These are phyloP conservation scores for Platyura marginata DNA, from an alignment of 1,140 invertebrate genomes.

Conservation along the genomic window DNA sequence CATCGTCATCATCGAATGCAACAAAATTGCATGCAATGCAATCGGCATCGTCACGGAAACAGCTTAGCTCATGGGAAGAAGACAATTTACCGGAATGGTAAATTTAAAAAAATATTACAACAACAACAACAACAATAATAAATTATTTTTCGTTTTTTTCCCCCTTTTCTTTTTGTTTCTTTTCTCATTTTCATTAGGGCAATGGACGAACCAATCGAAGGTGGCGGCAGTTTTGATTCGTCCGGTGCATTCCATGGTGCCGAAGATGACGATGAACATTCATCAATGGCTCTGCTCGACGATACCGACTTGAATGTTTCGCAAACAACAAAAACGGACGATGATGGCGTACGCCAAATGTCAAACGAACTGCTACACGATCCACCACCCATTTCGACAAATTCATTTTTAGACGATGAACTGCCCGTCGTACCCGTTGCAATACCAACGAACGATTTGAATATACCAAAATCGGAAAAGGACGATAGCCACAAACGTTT, in stretches of 20 bases:
- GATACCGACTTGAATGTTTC: no score
- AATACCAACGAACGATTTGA: no score
- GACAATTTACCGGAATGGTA: conserved; percentile 54
- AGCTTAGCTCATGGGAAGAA: conserved; percentile 21
- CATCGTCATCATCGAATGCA: background rate
- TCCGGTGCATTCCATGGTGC: conserved; percentile 64
- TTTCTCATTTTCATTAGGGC: conserved; percentile 31
- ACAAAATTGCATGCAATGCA: background rate
- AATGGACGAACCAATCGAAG: conserved; percentile 52
- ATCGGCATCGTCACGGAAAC: background rate
- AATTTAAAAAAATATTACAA: conserved; percentile 17
- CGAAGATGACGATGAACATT: conserved; percentile 33
- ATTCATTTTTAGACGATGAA: no score
- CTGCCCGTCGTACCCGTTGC: no score
- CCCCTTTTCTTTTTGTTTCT: no score
- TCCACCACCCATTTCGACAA: background rate
- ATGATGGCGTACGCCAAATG: conserved; percentile 1
- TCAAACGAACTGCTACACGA: background rate
- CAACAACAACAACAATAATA: background rate
- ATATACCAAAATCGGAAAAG: no score
- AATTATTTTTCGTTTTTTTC: conserved; percentile 1
- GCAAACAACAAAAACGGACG: conserved; percentile 4
- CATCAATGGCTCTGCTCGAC: no score
- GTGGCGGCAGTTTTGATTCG: conserved; percentile 70
- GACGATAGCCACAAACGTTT: no score